phyloP scores from a whole-genome alignment of 2,888 invertebrate genomes.

The Tinea semifulvella region DNA sequence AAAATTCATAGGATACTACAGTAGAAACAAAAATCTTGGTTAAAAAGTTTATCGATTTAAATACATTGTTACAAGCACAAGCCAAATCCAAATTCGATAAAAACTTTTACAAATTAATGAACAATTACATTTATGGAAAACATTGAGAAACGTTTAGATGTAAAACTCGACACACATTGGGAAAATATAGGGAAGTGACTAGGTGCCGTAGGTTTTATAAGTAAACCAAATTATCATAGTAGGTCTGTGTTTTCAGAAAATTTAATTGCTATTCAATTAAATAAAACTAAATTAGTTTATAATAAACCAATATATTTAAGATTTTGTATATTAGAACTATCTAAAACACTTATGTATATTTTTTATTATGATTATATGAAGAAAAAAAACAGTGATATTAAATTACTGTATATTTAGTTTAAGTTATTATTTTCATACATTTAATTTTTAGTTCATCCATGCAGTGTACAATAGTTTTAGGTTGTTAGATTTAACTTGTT shows the following conservation, averaged over 20 bases:
- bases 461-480: too few species aligned
- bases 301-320: slow-evolving; percentile 23
- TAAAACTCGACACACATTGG: slow-evolving; percentile 30
- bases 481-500: too few species aligned
- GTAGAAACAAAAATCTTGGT: slow-evolving; percentile 34
- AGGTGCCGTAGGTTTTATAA: slow-evolving; percentile 24
- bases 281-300: slow-evolving; percentile 19
- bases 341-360: slow-evolving; percentile 23
- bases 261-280: slow-evolving; percentile 24
- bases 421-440: too few species aligned
- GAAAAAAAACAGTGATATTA: slow-evolving; percentile 18
- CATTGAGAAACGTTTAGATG: slow-evolving; percentile 27
- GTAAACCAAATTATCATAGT: slow-evolving; percentile 29
- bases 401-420: slow-evolving; percentile 20
- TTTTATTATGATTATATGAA: slow-evolving; percentile 22
- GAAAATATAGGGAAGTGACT: slow-evolving; percentile 23
- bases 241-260: slow-evolving; percentile 28
- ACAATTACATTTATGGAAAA: slow-evolving; percentile 35
- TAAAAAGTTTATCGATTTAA: slow-evolving; percentile 36
- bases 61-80: slow-evolving; percentile 28
- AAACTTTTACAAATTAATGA: slow-evolving; percentile 37
- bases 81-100: slow-evolving; percentile 32
- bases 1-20: slow-evolving; percentile 30
- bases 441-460: too few species aligned
- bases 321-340: slow-evolving; percentile 21